Conservation (phyloP, 2,797 vertebrate species). For the Sardinella longiceps region DNA sequence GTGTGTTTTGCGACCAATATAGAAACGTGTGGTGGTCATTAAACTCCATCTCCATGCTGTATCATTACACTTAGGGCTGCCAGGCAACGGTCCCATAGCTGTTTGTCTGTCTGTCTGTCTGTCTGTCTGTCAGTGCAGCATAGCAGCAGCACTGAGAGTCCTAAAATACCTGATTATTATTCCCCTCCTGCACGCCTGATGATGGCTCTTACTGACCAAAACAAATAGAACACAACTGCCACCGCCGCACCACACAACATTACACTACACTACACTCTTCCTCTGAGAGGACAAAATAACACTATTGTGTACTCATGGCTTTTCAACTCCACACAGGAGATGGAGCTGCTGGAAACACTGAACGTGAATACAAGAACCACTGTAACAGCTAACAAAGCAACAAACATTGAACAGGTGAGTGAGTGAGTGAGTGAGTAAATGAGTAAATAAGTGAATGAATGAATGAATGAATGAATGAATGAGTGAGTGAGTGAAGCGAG, state of each 20-base stretch:
- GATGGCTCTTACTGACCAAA: neutral
- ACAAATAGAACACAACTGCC: neutral
- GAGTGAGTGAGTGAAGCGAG: too few species aligned
- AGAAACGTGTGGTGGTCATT: neutral
- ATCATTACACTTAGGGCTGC: constrained; percentile 6
- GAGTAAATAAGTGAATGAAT: too few species aligned
- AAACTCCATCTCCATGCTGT: neutral
- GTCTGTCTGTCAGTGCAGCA: neutral
- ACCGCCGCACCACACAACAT: too few species aligned
- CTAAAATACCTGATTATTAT: neutral
- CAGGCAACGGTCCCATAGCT: neutral
- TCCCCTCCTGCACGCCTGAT: neutral
- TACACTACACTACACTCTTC: too few species aligned
- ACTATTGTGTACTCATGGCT: neutral
- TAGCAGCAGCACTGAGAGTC: neutral
- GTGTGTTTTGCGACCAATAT: neutral
- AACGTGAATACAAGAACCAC: neutral
- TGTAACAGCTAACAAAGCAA: neutral
- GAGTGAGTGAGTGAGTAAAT: too few species aligned
- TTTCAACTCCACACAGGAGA: neutral
- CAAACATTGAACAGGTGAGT: neutral
- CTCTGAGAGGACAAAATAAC: too few species aligned
- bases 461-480: too few species aligned
- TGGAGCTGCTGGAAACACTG: neutral
- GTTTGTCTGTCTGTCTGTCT: neutral